These are phyloP conservation scores for Scolanthus callimorphus DNA, from an alignment of 92 coral and sea anemone species.

Conservation along the genomic window DNA sequence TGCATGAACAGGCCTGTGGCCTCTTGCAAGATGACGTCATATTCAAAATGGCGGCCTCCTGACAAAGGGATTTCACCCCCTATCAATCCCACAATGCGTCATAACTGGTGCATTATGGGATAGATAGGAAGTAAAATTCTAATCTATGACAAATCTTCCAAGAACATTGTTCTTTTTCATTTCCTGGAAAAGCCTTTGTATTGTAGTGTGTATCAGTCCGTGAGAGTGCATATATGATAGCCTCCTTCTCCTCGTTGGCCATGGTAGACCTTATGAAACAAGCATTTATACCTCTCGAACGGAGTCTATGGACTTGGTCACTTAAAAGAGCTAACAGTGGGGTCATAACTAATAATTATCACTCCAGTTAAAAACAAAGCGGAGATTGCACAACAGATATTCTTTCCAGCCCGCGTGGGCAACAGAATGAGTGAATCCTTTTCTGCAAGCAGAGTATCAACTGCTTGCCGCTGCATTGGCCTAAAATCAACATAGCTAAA, in stretches of 20 bases:
- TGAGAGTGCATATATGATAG: slow-evolving; percentile 14
- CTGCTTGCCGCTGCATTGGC: slow-evolving; percentile 36
- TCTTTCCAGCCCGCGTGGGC: slow-evolving; percentile 66
- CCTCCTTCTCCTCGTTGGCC: slow-evolving; percentile 27
- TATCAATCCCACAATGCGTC: slow-evolving; percentile 46
- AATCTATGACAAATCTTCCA: slow-evolving; percentile 39
- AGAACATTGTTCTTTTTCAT: slow-evolving; percentile 5
- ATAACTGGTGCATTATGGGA: no score
- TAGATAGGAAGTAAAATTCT: no score
- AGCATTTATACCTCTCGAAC: slow-evolving; percentile 30
- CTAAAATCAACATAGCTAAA: slow-evolving; percentile 18
- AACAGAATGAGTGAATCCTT: slow-evolving; percentile 32
- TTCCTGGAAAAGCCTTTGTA: slow-evolving; percentile 6
- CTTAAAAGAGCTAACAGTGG: slow-evolving; percentile 41
- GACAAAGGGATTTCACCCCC: slow-evolving; percentile 70
- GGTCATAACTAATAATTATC: slow-evolving; percentile 37
- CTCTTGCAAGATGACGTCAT: slow-evolving; percentile 2
- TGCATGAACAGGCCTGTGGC: slow-evolving; percentile 20
- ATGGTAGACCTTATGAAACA: slow-evolving; percentile 48
- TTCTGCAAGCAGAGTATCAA: slow-evolving; percentile 19
- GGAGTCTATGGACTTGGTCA: slow-evolving; percentile 49
- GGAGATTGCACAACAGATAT: slow-evolving; percentile 55
- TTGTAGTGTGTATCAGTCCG: slow-evolving; percentile 34
- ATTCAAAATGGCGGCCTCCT: slow-evolving; percentile 38
- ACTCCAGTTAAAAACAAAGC: slow-evolving; percentile 34